Base-by-base conservation (phyloP, 2,888 invertebrate genomes). In the Acheta domesticus region DNA sequence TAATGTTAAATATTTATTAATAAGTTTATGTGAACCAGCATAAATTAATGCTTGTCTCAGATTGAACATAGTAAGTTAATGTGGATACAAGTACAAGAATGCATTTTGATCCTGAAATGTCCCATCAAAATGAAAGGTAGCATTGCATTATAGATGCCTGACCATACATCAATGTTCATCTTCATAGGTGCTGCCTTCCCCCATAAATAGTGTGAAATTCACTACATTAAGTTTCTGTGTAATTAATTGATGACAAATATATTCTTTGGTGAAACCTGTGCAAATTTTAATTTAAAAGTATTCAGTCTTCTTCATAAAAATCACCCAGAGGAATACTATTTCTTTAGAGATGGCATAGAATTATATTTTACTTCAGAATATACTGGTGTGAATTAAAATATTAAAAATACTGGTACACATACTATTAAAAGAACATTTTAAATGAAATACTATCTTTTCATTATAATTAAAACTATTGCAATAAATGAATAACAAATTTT, bases 1-100 rank as follows among this genome's bases (percentile, higher is more conserved):
- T 80, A 36, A 73, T 79, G 77, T 80, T 62, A 62, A 62, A 62
- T 80, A 80, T 80, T 80, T 80, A 80, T 80, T 80, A 78, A 76
- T 77, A 62, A 77, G 62, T 80, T 80, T 80, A 80, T 80, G 80
- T 80, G 62, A 62, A 62, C 62, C 36, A 74, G 74, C 49, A 78
- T 78, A 78, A 49, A 78, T 78, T 78, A 78, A 62, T 62, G 62
- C 62, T 62, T 62, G 62, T 62, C 62, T 62, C 62, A 62, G 14
- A n/a, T 62, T 62, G 62, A 62, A 62, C 14, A 62, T n/a, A 62
- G 62, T 62, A 62, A 19, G 62, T 62, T 62, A 62, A 19, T 62
- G 62, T 62, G n/a, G 16, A 62, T 62, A 62, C n/a, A n/a, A 62
- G n/a, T 19, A 62, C 62, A 62, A 62, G n/a, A 62, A 62, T 19